Conservation (phyloP, 1,140 invertebrate genomes). For the Drosophila athabasca region DNA sequence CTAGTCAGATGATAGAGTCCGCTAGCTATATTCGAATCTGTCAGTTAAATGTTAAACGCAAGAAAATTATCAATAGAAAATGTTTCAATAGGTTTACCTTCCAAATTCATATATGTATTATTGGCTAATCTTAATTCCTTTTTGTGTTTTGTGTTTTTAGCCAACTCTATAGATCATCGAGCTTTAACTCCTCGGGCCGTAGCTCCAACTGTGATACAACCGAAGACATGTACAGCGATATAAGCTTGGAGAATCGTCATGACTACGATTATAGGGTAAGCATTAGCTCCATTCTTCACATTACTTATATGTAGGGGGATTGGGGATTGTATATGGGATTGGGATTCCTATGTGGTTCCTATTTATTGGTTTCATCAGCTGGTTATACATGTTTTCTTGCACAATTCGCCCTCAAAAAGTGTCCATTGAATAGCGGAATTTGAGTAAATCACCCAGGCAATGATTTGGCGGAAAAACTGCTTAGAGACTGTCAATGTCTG, state of each 20-base stretch:
- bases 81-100: no score
- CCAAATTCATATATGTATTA: no score
- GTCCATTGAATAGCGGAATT: conserved; percentile 12
- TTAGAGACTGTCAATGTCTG: conserved; percentile 47
- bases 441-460: conserved; percentile 11
- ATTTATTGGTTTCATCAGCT: conserved; percentile 4
- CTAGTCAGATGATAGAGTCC: no score
- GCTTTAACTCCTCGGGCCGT: conserved; percentile 94
- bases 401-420: conserved; percentile 23
- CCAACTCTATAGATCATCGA: conserved; percentile 94
- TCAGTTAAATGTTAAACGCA: no score
- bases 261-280: conserved; percentile 95
- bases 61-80: no score
- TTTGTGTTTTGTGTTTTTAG: conserved; percentile 84
- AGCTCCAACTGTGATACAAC: conserved; percentile 94
- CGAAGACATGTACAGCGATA: conserved; percentile 96
- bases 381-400: conserved; percentile 25
- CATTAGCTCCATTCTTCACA: neutral
- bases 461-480: conserved; percentile 43
- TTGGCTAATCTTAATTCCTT: neutral
- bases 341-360: neutral
- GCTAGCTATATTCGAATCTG: no score
- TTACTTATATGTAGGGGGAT: neutral
- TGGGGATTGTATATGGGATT: neutral
- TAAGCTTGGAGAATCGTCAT: conserved; percentile 94